These are phyloP conservation scores for Drosophila meridiana DNA, from an alignment of 2,888 invertebrate genomes.

Conservation along the genomic window DNA sequence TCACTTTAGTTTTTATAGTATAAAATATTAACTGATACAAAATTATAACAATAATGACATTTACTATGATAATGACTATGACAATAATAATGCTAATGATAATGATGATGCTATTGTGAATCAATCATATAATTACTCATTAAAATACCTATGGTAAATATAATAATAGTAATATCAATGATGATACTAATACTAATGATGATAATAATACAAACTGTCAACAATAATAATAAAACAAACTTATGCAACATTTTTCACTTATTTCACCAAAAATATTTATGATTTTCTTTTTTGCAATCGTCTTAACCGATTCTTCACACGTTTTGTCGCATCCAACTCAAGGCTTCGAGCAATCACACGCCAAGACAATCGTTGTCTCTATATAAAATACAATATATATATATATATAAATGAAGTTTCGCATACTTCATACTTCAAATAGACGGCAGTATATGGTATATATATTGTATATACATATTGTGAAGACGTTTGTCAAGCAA, in stretches of 20 bases:
- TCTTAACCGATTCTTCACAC: conserved; percentile 42
- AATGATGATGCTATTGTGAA: not conserved
- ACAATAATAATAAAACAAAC: not conserved
- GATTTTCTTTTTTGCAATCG: conserved; percentile 26
- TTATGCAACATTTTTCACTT: conserved; percentile 21
- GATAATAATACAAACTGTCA: not conserved
- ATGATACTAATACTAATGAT: not conserved
- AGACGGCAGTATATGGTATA: not conserved
- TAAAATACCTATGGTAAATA: not conserved
- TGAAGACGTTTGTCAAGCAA: conserved; percentile 43
- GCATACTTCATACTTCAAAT: conserved; percentile 22
- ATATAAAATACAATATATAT: conserved; percentile 11
- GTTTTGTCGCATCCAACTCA: conserved; percentile 46
- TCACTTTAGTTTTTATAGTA: too few species aligned
- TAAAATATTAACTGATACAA: too few species aligned
- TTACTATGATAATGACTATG: not conserved
- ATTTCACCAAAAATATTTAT: conserved; percentile 15
- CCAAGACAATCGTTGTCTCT: conserved; percentile 36
- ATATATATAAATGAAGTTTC: conserved; percentile 16
- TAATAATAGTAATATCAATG: not conserved
- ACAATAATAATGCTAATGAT: not conserved
- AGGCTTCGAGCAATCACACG: conserved; percentile 37
- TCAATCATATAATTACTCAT: not conserved
- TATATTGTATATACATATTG: not conserved
- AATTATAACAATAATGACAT: not conserved